Evolutionary conservation across 2,797 vertebrate species (phyloP), one percentile per base, ranked within the genome.

Genomic region (Sciaenops ocellatus): DNA sequence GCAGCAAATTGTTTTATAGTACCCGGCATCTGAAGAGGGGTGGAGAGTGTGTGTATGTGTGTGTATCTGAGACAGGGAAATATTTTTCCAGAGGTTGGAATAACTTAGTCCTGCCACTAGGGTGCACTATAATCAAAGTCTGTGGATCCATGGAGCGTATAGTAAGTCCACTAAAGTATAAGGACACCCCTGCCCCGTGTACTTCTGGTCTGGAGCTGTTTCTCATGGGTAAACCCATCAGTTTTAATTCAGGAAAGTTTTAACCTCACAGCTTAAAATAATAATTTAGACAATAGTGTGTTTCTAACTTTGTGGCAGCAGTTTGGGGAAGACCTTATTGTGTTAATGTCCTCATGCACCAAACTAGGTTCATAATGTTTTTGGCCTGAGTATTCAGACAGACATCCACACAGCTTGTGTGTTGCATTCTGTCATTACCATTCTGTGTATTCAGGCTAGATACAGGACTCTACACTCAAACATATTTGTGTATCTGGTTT

Each of bases 101-200:
- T 73, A 61, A 4, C 57, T 41, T 7, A 4, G 3, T 83, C 2
- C 6, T 68, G 63, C 88, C 93, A 92, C 87, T 78, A 91, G 93
- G 92, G 91, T 46, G 88, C 86, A 80, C 44, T 79, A 34, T 64
- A 59, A 22, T 76, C 89, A 82, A 88, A 89, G 79, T 57, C 8
- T 82, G 65, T 38, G 34, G 34, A 38, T 38, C 8, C 34, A 38
- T 8, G 8, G 34, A 38, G 34, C 34, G 2, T 34, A 34, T 34
- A 8, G 6, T 7, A 34, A 8, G 46, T 2, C 41, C 52, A 62
- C 46, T 34, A 34, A 59, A 51, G 59, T 17, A 52, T 12, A 18
- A 68, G 15, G 28, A 50, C 22, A 20, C 15, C 2, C 1, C 20
- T 47, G 42, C 54, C 2, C 1, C 20, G 38, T 41, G 22, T 24